Base-by-base conservation (phyloP, 2,797 vertebrate species). In the Leucoraja ocellata region DNA sequence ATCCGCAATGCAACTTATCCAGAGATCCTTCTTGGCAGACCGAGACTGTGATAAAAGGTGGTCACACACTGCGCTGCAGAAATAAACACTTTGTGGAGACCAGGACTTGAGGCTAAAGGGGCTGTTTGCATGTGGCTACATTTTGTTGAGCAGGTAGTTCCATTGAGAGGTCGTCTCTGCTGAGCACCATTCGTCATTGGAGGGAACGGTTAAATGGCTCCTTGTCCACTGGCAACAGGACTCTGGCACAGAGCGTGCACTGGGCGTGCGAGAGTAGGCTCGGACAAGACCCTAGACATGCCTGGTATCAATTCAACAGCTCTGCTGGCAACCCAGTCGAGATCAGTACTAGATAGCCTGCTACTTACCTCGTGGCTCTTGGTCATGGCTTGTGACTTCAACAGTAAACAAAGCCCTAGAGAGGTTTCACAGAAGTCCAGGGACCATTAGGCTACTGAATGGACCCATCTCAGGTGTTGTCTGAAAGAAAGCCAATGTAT, bases 401-500 rank as follows among this genome's bases (percentile, higher is more conserved):
- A 65, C 28, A 32, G 84, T 36, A n/a, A 65, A 88, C 61, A 21
- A 32, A 68, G 58, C 16, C 28, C 28, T 58, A 88, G n/a, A 88
- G 84, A 88, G 84, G 84, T 88, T 88, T 88, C 63, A 65, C 84
- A 68, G 84, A 88, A 88, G 84, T 88, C 84, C 84, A 88, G 63
- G 14, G 84, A n/a, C n/a, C 84, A 68, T 63, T 88, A 9, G 84
- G 63, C 14, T 36, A 16, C 84, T 88, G n/a, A 18, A 68, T 8
- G 11, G 84, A 63, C 61, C 61, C 61, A 14, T 36, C 18, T 88
- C 32, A 18, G 14, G 0, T 68, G 84, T 16, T 88, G 63, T 36
- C 32, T 88, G 61, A 88, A 88, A 68, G 84, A 88, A 88, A 88
- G 84, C n/a, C 58, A 1, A 68, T 1, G n/a, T 88, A 88, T 36